These are phyloP conservation scores for Melanocharis versteri DNA, from an alignment of 2,113 vertebrate genomes.

Conservation along the genomic window DNA sequence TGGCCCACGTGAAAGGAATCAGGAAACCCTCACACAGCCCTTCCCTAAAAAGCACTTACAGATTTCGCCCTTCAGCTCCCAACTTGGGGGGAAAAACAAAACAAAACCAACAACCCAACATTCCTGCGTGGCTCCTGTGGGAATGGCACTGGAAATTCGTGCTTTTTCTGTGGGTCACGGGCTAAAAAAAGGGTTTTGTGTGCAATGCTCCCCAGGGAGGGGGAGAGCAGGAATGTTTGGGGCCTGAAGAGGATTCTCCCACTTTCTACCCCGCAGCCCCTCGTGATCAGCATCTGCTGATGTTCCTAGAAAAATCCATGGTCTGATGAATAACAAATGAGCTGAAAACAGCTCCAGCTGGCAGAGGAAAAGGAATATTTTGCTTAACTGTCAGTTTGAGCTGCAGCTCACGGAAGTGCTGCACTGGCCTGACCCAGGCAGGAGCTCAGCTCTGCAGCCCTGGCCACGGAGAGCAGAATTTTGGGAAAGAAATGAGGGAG, in stretches of 20 bases:
- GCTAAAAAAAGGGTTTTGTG: neutral
- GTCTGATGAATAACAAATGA: neutral
- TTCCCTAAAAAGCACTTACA: neutral
- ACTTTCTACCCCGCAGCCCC: neutral
- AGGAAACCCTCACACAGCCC: neutral
- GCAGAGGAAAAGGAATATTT: conserved; percentile 47
- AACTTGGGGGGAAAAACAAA: neutral
- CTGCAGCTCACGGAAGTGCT: neutral
- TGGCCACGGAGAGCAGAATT: neutral
- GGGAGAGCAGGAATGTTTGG: neutral
- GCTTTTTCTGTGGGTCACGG: neutral
- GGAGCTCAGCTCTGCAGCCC: neutral
- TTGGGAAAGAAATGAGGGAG: neutral
- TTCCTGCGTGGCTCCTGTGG: neutral
- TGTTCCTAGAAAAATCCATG: conserved; percentile 48
- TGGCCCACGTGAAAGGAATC: neutral
- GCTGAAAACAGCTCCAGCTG: conserved; percentile 53
- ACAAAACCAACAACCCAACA: neutral
- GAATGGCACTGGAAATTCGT: neutral
- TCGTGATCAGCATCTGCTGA: conserved; percentile 22
- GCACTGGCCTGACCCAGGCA: neutral
- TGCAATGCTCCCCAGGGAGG: neutral
- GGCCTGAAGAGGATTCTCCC: neutral
- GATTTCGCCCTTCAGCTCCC: neutral
- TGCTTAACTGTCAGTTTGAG: conserved; percentile 12